Evolutionary conservation across 2,888 invertebrate species (phyloP), one percentile per base, ranked within the genome.

Genomic region (Myathropa florea): DNA sequence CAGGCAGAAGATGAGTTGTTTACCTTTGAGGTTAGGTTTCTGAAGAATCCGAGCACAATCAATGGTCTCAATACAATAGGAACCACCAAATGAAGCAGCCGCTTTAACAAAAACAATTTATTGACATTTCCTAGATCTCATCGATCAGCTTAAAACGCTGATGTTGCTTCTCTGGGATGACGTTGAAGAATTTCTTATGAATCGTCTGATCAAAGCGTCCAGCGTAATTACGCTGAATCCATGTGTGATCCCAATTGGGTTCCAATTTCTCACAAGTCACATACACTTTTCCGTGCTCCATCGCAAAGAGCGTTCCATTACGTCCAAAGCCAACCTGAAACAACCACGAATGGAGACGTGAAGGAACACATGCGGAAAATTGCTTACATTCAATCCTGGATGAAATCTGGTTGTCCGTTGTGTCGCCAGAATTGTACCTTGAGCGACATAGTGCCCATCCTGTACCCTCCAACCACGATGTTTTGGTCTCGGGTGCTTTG

Each of bases 111-210:
- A 14, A 46, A 57, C 57, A 57, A 24, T 80, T 80, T 65, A 72
- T 80, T 80, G 6, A 18, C 14, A 4, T 10, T 9, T 21, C 28
- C 92, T 94, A 97, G 80, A 96, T 92, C 92, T 95, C 94, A 91
- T 97, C 95, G 55, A 97, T 93, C 67, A 97, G 93, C 90, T 95
- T 96, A 91, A 98, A 98, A 89, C 95, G 94, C 75, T 95, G 94
- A 91, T 97, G 97, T 88, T 97, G 96, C 28, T 95, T 95, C 83
- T 95, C 93, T 0, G 97, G 96, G 89, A 98, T 94, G 46, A 98
- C 94, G 93, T 98, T 96, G 89, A 95, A 97, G 91, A 97, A 97
- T 90, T 97, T 97, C 91, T 98, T 98, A 90, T 95, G 95, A 88
- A 97, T 96, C 1, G 93, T 94, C 89, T 95, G 94, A 1, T 94